Conservation (phyloP, 2,113 vertebrate genomes). For the Corvus hawaiiensis region DNA sequence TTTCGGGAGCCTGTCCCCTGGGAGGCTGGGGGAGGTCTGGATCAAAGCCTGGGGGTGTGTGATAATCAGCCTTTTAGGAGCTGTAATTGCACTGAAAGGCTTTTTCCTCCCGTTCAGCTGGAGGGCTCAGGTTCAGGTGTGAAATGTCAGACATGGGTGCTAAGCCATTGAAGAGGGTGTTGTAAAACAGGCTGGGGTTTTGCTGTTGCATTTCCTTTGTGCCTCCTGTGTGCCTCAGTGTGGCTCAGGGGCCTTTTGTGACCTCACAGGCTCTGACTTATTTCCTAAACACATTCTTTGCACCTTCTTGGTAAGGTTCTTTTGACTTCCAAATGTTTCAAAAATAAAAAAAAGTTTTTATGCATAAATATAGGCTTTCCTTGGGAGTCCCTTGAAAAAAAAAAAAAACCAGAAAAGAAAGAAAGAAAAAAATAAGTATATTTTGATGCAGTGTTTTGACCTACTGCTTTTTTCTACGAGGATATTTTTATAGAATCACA, state of each 20-base stretch:
- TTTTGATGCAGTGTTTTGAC: background rate
- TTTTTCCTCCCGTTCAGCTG: background rate
- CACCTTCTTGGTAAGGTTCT: background rate
- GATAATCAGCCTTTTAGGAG: background rate
- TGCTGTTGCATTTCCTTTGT: background rate
- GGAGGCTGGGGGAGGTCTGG: background rate
- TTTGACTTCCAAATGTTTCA: background rate
- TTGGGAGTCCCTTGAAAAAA: background rate
- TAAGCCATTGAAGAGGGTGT: background rate
- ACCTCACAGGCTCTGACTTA: background rate
- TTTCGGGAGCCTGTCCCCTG: background rate
- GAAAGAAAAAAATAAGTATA: fast-evolving
- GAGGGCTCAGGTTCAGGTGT: background rate
- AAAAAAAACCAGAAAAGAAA: too few species aligned
- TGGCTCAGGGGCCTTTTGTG: background rate
- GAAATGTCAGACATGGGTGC: slow-evolving; percentile 1
- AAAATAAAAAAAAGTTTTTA: background rate
- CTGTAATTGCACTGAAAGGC: background rate
- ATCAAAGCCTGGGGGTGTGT: background rate
- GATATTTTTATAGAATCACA: background rate
- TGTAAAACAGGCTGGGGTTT: background rate
- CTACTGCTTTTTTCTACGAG: background rate
- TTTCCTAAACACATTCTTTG: background rate
- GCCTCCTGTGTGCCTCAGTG: background rate
- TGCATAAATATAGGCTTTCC: background rate